Base-by-base conservation (phyloP, 30 jellyfish, hydroid and myxozoan species). In the Sanderia malayensis region DNA sequence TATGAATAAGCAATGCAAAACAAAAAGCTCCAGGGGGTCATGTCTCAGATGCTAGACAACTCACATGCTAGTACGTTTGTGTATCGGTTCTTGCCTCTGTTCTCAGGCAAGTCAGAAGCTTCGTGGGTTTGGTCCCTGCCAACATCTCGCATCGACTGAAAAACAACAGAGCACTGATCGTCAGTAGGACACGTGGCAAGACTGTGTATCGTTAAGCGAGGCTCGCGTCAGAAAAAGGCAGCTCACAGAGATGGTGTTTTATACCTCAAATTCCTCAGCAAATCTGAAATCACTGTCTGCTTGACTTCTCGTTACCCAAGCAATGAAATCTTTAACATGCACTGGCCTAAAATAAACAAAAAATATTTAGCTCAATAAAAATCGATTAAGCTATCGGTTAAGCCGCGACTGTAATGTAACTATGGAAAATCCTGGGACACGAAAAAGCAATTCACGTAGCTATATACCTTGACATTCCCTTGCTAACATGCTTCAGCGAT, bases 201-300 rank as follows among this genome's bases (percentile, higher is more conserved):
- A n/a, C n/a, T n/a, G n/a, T n/a, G n/a, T n/a, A n/a, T n/a, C n/a
- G n/a, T n/a, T n/a, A n/a, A n/a, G n/a, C n/a, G n/a, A n/a, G n/a
- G n/a, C n/a, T n/a, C n/a, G n/a, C n/a, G n/a, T n/a, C n/a, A n/a
- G n/a, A n/a, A n/a, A n/a, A n/a, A n/a, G n/a, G n/a, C n/a, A n/a
- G n/a, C n/a, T n/a, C n/a, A n/a, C n/a, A n/a, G n/a, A n/a, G n/a
- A n/a, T n/a, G n/a, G n/a, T 30, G 41, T 41, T 55, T 23, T 4
- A n/a, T 27, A 82, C 97, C 97, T 89, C 97, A 52, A 89, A 89
- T 76, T 89, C 97, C 85, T 89, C 97, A 1, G 97, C 97, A 71
- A 89, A 89, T 21, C 97, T 68, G 67, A 79, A 89, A 65, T 70
- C 95, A 59, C 97, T 89, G 64, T 89, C 97, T 0, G 97, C 93